Conservation (phyloP, 2,888 invertebrate species). For the Microplitis deprimator region DNA sequence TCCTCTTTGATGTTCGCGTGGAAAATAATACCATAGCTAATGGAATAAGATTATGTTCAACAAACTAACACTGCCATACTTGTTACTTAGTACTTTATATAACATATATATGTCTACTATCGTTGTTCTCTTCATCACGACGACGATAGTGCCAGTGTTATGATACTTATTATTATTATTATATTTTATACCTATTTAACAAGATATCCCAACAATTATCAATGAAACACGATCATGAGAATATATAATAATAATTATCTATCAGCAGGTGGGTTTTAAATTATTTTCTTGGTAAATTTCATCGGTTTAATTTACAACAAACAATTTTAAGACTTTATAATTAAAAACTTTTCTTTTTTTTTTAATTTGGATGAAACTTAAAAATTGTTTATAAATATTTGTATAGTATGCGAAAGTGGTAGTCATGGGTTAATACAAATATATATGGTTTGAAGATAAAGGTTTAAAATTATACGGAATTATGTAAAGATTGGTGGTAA, state of each 20-base stretch:
- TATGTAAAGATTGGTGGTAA: background rate
- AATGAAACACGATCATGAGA: background rate
- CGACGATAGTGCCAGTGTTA: background rate
- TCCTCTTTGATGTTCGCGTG: slow-evolving; percentile 69
- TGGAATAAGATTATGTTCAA: slow-evolving; percentile 21
- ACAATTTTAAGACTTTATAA: too few species aligned
- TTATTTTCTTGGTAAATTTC: background rate
- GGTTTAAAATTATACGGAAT: background rate
- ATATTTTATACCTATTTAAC: background rate
- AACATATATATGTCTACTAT: background rate
- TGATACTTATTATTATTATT: background rate
- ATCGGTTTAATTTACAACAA: background rate
- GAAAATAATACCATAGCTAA: slow-evolving; percentile 63
- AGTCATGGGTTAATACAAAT: too few species aligned
- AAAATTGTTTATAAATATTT: background rate
- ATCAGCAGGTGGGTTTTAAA: background rate
- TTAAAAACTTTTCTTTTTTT: background rate
- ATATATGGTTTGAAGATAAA: too few species aligned
- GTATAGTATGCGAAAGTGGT: too few species aligned
- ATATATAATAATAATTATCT: background rate
- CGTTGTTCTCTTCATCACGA: background rate
- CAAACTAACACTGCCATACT: background rate
- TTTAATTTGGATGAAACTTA: background rate
- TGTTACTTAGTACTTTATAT: background rate
- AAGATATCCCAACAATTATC: background rate